These are phyloP conservation scores for Orientallactaga sibirica DNA, from an alignment of 2,797 vertebrate genomes.

Conservation along the genomic window DNA sequence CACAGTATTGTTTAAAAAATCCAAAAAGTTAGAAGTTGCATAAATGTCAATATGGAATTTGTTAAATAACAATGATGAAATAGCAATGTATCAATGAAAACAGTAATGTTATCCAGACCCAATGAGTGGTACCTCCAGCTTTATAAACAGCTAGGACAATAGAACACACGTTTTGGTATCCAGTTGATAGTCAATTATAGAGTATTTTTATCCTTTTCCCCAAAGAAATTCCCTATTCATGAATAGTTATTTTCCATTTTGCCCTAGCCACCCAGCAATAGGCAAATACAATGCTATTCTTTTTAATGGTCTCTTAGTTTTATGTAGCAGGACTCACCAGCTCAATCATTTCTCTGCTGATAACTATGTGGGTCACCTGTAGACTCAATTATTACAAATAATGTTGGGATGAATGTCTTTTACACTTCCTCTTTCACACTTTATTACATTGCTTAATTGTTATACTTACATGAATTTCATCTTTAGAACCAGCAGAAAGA, in stretches of 20 bases:
- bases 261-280: not conserved
- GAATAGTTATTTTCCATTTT: not conserved
- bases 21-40: not conserved
- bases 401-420: not conserved
- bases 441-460: constrained; percentile 27
- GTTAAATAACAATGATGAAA: constrained; percentile 36
- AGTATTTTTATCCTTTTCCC: not conserved
- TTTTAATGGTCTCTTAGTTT: constrained; percentile 48
- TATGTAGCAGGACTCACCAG: constrained; percentile 31
- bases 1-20: not conserved
- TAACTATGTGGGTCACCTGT: not conserved
- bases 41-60: not conserved
- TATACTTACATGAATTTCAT: not conserved
- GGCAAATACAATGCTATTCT: not conserved
- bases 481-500: not conserved
- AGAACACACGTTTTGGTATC: not conserved
- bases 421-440: not conserved
- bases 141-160: not conserved
- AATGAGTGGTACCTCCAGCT: not conserved
- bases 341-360: constrained; percentile 22
- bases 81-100: constrained; percentile 5
- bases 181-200: not conserved
- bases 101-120: not conserved
- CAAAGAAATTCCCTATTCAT: not conserved
- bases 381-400: not conserved